Evolutionary conservation across 2,888 invertebrate genomes (phyloP).

Genomic region (Andrena haemorrhoa): DNA sequence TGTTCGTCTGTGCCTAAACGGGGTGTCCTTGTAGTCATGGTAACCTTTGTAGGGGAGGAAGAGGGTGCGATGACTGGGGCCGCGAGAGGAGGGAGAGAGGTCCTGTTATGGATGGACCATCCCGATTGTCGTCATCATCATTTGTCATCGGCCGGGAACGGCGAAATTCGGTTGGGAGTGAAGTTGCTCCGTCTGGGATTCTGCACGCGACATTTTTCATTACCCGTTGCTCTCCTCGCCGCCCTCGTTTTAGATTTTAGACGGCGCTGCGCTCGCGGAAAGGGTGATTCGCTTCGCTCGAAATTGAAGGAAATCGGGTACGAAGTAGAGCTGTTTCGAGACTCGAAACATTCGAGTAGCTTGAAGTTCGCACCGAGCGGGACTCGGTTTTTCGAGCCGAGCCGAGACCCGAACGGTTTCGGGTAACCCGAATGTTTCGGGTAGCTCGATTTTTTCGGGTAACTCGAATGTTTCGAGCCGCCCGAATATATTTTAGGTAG

Average conservation of each 20-base stretch:
- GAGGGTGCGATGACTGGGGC: slow-evolving; percentile 28
- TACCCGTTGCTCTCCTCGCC: background rate
- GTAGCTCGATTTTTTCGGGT: too few relatives aligned
- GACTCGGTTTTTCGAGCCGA: too few relatives aligned
- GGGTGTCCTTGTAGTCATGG: slow-evolving; percentile 79
- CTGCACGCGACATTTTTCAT: slow-evolving; percentile 45
- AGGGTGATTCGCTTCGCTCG: background rate
- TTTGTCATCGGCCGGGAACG: slow-evolving; percentile 57
- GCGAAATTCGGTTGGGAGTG: slow-evolving; percentile 45
- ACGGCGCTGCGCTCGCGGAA: background rate
- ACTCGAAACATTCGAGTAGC: too few relatives aligned
- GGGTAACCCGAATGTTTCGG: too few relatives aligned
- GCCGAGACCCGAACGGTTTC: too few relatives aligned
- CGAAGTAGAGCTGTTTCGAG: too few relatives aligned
- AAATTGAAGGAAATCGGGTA: background rate
- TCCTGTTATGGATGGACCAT: slow-evolving; percentile 12
- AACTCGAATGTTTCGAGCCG: too few relatives aligned
- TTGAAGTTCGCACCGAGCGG: too few relatives aligned
- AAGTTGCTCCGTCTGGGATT: slow-evolving; percentile 16
- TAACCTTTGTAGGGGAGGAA: slow-evolving; percentile 69
- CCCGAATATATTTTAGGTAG: too few relatives aligned
- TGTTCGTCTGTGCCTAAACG: slow-evolving; percentile 72
- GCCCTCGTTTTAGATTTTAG: slow-evolving; percentile 1
- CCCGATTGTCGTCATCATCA: slow-evolving; percentile 58
- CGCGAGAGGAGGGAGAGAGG: slow-evolving; percentile 3